Evolutionary conservation across 2,113 vertebrate genomes (phyloP).

Genomic region (Oryzias curvinotus): DNA sequence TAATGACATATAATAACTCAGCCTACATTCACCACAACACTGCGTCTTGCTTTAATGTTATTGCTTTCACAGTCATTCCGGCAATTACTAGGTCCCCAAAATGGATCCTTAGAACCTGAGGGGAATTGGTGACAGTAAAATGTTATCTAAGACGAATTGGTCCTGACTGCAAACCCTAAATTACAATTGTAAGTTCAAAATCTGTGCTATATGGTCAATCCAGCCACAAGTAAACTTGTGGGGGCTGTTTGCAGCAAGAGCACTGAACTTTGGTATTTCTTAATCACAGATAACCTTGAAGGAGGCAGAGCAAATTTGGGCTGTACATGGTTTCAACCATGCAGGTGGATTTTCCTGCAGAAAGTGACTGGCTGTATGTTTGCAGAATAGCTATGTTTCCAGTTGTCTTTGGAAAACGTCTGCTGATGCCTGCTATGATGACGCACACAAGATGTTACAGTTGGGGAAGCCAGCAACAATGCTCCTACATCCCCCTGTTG

Average conservation of each 20-base stretch:
- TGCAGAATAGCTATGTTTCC: slow-evolving; percentile 6
- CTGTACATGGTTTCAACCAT: slow-evolving; percentile 1
- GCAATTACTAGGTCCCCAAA: too few relatives aligned
- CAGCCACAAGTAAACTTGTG: slow-evolving; percentile 41
- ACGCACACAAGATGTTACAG: slow-evolving; percentile 14
- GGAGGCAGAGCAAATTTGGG: slow-evolving; percentile 9
- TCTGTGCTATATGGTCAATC: slow-evolving; percentile 51
- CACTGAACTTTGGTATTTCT: slow-evolving; percentile 26
- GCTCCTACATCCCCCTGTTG: slow-evolving; percentile 18
- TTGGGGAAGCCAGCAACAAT: slow-evolving; percentile 20
- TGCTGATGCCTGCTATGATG: slow-evolving; percentile 13
- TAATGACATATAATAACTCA: too few relatives aligned
- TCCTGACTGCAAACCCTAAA: too few relatives aligned
- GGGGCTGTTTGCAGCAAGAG: slow-evolving; percentile 33
- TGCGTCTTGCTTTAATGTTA: too few relatives aligned
- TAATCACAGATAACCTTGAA: slow-evolving; percentile 32
- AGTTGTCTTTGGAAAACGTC: slow-evolving; percentile 21
- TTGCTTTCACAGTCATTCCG: too few relatives aligned
- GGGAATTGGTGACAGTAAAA: too few relatives aligned
- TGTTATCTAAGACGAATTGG: too few relatives aligned
- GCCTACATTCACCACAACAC: too few relatives aligned
- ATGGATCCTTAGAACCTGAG: too few relatives aligned
- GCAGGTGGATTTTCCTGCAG: slow-evolving; percentile 1
- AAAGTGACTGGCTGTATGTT: slow-evolving; percentile 3
- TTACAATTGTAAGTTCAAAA: slow-evolving; percentile 23